Percentiles rank a stretch among this genome's conserved stretches.
Evolutionary conservation across 1,140 invertebrate species (phyloP).

Genomic region (Agrypnia vestita): DNA sequence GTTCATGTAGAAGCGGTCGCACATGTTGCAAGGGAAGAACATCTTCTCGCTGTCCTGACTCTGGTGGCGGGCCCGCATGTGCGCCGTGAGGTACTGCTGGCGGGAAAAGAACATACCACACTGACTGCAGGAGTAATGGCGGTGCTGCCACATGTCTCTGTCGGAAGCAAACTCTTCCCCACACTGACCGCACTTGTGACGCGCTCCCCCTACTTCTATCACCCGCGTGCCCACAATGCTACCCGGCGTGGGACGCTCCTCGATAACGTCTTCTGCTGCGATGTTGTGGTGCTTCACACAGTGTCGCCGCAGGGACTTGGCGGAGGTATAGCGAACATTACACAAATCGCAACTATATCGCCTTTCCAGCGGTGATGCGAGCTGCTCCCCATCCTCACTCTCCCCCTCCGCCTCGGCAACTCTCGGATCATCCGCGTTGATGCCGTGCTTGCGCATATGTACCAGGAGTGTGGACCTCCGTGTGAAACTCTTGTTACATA

Average conservation of each 20-base stretch:
- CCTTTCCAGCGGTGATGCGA: constrained; percentile 3
- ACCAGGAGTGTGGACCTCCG: constrained; percentile 71
- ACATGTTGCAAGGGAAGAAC: constrained; percentile 72
- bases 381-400: constrained; percentile 60
- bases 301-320: constrained; percentile 51
- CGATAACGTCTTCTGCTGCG: constrained; percentile 32
- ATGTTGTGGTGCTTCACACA: constrained; percentile 53
- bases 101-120: constrained; percentile 74
- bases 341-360: constrained; percentile 55
- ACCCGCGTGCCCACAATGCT: constrained; percentile 59
- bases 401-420: constrained; percentile 66
- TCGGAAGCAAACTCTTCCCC: constrained; percentile 69
- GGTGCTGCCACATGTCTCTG: constrained; percentile 68
- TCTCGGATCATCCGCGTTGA: constrained; percentile 51
- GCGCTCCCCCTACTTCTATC: constrained; percentile 36
- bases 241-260: constrained; percentile 45
- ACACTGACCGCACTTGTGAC: constrained; percentile 71
- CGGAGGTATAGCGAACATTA: constrained; percentile 50
- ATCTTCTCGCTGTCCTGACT: constrained; percentile 67
- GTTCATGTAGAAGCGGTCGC: constrained; percentile 71
- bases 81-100: constrained; percentile 73
- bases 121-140: constrained; percentile 72
- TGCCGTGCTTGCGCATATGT: constrained; percentile 72
- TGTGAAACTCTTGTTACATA: constrained; percentile 74
- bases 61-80: constrained; percentile 72